These are phyloP conservation scores for Drosophila aff. DNA, from an alignment of 1,140 invertebrate genomes.

Conservation along the genomic window DNA sequence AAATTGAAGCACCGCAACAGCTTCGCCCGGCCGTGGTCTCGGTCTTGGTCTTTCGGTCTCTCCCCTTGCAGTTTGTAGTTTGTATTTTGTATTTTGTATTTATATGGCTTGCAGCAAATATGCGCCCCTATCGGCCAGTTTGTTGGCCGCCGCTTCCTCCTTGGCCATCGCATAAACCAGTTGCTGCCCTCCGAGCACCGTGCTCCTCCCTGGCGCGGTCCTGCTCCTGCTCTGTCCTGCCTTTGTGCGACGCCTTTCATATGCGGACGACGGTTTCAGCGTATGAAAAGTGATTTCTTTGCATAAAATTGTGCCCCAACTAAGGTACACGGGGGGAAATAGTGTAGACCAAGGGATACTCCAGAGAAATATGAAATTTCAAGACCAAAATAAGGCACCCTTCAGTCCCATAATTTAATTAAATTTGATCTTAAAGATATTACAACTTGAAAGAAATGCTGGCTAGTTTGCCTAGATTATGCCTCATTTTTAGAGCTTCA, in stretches of 20 bases:
- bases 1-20: conserved; percentile 78
- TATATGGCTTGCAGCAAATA: conserved; percentile 81
- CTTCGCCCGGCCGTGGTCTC: conserved; percentile 29
- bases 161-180: conserved; percentile 48
- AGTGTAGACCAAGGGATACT: neutral
- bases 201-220: conserved; percentile 7
- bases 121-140: conserved; percentile 77
- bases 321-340: conserved; percentile 32
- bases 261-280: conserved; percentile 43
- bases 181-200: conserved; percentile 8
- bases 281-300: conserved; percentile 83
- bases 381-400: neutral
- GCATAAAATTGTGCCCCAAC: conserved; percentile 67
- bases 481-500: neutral
- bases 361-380: neutral
- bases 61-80: conserved; percentile 9
- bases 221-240: conserved; percentile 15
- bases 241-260: conserved; percentile 41
- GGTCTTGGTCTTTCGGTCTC: conserved; percentile 11
- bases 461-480: too few species aligned
- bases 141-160: conserved; percentile 26
- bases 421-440: neutral
- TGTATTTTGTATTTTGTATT: conserved; percentile 68
- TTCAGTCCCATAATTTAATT: neutral
- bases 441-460: neutral